Evolutionary conservation across 2,888 invertebrate species (phyloP), one percentile per base, ranked within the genome.

Genomic region (Polyploca ridens): DNA sequence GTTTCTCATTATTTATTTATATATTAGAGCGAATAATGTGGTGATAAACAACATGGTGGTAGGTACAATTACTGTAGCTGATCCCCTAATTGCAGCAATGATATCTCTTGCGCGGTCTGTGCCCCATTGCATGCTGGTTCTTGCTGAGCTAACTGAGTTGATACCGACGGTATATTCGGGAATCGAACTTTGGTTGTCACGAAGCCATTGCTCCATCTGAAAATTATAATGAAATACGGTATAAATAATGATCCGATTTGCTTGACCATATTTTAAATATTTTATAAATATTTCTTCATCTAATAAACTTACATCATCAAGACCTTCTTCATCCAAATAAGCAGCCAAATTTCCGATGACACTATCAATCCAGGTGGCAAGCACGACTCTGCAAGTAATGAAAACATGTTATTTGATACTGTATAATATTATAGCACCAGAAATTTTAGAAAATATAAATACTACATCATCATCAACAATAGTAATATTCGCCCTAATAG

Each of bases 171-270:
- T 63, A 61, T 72, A 85, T 64, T 90, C 90, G 0, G 92, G 90
- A 46, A 91, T 72, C 0, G 71, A 58, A 1, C 63, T 69, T 62
- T 82, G 76, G 63, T 87, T 87, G 0, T 41, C 72, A 6, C 64
- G 67, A 1, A 94, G 82, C 94, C 94, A 93, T 49, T 76, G 46
- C 63, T 90, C 88, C 93, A 92, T 91, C 93, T 94, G 75, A 14
- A 78, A 54, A 54, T 11, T 33, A 10, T 14, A 38, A 44, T 33
- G 13, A 6, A 16, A 35, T 62, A 10, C 8, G 38, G 38, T 38
- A 10, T 38, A 10, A 7, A 38, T 38, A 8, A 10, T 27, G n/a
- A n/a, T n/a, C n/a, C n/a, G n/a, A 27, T 27, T 27, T 27, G 27
- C 27, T 27, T 27, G 27, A 27, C 27, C 27, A 27, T 27, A 27